phyloP scores from a whole-genome alignment of 2,797 vertebrate genomes.

The Chromobotia macracanthus region DNA sequence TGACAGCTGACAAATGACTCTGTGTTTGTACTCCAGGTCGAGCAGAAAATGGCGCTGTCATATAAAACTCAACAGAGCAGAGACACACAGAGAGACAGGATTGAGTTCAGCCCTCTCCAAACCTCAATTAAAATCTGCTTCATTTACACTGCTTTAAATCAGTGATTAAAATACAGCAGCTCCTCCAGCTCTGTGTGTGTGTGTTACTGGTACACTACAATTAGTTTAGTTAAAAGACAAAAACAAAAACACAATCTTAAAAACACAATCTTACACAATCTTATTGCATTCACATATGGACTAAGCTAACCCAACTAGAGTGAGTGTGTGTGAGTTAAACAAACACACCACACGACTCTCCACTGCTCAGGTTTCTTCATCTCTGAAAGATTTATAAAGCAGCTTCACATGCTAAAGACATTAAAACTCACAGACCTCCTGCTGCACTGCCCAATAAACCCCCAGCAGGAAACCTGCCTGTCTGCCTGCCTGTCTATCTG shows the following conservation, averaged over 20 bases:
- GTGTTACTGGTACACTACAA: too few species aligned
- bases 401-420: slow-evolving; percentile 38
- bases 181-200: slow-evolving; percentile 56
- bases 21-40: slow-evolving; percentile 65
- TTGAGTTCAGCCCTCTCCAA: not conserved
- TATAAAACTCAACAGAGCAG: slow-evolving; percentile 67
- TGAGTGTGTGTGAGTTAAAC: not conserved
- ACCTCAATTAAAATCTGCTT: not conserved
- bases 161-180: not conserved
- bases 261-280: too few species aligned
- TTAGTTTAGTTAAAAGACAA: not conserved
- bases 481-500: too few species aligned
- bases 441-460: slow-evolving; percentile 15
- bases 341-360: not conserved
- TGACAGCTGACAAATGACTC: slow-evolving; percentile 67
- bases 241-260: slow-evolving; percentile 24
- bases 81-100: slow-evolving; percentile 7
- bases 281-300: slow-evolving; percentile 4
- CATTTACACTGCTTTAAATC: slow-evolving; percentile 3
- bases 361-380: slow-evolving; percentile 28
- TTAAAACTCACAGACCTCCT: slow-evolving; percentile 35
- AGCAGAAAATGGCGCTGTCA: slow-evolving; percentile 69
- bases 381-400: slow-evolving; percentile 13
- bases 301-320: not conserved
- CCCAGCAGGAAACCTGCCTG: not conserved